Evolutionary conservation across 1,140 invertebrate genomes (phyloP), one percentile per base, ranked within the genome.

Genomic region (Dermatophagoides farinae): DNA sequence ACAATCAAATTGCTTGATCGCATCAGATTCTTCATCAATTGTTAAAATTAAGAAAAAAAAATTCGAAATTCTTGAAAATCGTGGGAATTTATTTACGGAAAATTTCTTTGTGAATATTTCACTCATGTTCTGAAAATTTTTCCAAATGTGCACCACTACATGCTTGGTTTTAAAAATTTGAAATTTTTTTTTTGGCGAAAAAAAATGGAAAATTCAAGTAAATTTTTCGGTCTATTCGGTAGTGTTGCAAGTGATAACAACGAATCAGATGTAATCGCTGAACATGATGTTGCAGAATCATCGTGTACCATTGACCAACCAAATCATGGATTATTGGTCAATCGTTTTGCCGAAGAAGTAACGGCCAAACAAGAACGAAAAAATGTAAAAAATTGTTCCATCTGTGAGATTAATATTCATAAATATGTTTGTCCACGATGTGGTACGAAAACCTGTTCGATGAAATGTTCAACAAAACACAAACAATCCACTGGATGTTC

Each of bases 391-490:
- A 46, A 44, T 38, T 62, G 61, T 62, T 10, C 14, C 40, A 58
- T 62, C n/a, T 62, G 61, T 47, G 10, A 22, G 10, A 31, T 18
- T 9, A 58, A 38, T 51, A 1, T 18, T 25, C 22, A 22, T 38
- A 62, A 62, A 59, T 62, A 62, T 31, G 47, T 25, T 12, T 62
- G 61, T 52, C 61, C 61, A n/a, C 1, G n/a, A n/a, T 62, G 61
- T 47, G 18, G 9, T 14, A 40, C 51, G 1, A 50, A 25, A 25
- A 62, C 61, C 1, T 62, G 61, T 58, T 62, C 61, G 20, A 1
- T 59, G 10, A 57, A 41, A 2, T 62, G 61, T 52, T 46, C 38
- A 20, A 22, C 39, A 31, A 6, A 11, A 11, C 61, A 62, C 44
- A 62, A 62, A 47, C 11, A 23, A 23, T 14, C 18, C 2, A 51